Evolutionary conservation across 2,113 vertebrate genomes (phyloP).

Genomic region (Anguilla rostrata): DNA sequence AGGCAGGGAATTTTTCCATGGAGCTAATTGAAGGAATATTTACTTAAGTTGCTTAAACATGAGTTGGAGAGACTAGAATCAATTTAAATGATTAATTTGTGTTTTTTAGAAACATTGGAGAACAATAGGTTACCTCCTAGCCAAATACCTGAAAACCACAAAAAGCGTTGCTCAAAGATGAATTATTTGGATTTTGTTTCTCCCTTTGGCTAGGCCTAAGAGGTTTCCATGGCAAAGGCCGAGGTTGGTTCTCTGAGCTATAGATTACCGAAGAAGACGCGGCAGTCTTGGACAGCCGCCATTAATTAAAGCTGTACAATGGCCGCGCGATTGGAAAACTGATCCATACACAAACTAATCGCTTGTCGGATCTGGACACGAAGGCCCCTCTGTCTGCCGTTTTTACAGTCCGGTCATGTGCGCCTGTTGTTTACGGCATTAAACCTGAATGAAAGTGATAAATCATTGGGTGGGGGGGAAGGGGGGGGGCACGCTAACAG

Average conservation of each 20-base stretch:
- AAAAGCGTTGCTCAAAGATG: conserved; percentile 23
- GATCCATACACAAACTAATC: conserved; percentile 72
- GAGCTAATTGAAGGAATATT: neutral
- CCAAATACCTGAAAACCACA: neutral
- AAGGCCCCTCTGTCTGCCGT: conserved; percentile 49
- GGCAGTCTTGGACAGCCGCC: conserved; percentile 51
- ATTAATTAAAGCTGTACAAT: conserved; percentile 73
- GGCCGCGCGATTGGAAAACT: conserved; percentile 57
- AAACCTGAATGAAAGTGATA: conserved; percentile 74
- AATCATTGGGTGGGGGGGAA: conserved; percentile 48
- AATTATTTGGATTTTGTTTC: conserved; percentile 1
- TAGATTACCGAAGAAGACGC: conserved; percentile 59
- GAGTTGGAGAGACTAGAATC: neutral
- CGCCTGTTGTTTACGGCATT: conserved; percentile 68
- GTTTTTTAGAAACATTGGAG: neutral
- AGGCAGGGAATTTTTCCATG: too few species aligned
- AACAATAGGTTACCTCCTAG: neutral
- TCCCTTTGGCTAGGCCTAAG: conserved; percentile 9
- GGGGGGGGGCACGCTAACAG: conserved; percentile 60
- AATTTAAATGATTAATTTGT: neutral
- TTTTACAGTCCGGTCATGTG: conserved; percentile 72
- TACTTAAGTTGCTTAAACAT: neutral
- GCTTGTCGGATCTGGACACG: conserved; percentile 54
- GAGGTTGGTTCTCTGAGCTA: conserved; percentile 42
- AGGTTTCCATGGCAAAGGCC: conserved; percentile 23